phyloP scores from a whole-genome alignment of 2,797 vertebrate genomes.

The Cyprinodon diabolis region DNA sequence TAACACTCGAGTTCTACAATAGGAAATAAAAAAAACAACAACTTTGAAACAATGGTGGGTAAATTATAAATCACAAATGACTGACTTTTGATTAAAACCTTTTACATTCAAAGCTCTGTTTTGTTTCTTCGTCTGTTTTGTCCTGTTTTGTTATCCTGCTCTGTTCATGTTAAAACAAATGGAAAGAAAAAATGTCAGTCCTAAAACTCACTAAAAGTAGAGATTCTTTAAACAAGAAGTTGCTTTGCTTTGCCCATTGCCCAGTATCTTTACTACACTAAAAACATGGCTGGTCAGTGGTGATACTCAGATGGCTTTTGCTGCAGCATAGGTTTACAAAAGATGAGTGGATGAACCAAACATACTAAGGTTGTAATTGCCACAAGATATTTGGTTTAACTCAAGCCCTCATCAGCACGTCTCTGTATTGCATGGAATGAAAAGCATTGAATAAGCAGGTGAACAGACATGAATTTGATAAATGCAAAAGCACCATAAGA shows the following conservation, averaged over 20 bases:
- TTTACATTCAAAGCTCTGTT: too few species aligned
- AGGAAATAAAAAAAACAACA: background rate
- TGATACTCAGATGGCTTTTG: slow-evolving; percentile 15
- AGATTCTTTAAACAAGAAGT: background rate
- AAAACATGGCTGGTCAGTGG: slow-evolving; percentile 11
- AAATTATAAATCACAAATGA: too few species aligned
- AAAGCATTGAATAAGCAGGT: slow-evolving; percentile 15
- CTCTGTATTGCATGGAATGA: slow-evolving; percentile 7
- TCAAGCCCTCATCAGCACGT: background rate
- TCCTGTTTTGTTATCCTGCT: too few species aligned
- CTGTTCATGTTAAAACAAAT: too few species aligned
- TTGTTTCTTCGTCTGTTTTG: too few species aligned
- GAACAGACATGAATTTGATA: slow-evolving; percentile 13
- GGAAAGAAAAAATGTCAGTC: too few species aligned
- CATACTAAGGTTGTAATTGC: slow-evolving; percentile 16
- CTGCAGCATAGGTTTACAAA: slow-evolving; percentile 27
- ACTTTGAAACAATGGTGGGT: background rate
- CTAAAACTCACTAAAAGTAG: too few species aligned
- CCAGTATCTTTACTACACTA: slow-evolving; percentile 21
- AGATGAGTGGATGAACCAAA: slow-evolving; percentile 16
- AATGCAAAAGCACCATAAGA: slow-evolving; percentile 2
- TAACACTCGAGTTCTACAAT: background rate
- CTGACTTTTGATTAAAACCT: too few species aligned
- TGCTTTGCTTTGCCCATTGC: slow-evolving; percentile 13
- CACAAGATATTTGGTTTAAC: slow-evolving; percentile 26